Percentiles rank a stretch among this genome's conserved stretches.
These are phyloP conservation scores for Moxostoma hubbsi DNA, from an alignment of 2,797 vertebrate species.

Conservation along the genomic window DNA sequence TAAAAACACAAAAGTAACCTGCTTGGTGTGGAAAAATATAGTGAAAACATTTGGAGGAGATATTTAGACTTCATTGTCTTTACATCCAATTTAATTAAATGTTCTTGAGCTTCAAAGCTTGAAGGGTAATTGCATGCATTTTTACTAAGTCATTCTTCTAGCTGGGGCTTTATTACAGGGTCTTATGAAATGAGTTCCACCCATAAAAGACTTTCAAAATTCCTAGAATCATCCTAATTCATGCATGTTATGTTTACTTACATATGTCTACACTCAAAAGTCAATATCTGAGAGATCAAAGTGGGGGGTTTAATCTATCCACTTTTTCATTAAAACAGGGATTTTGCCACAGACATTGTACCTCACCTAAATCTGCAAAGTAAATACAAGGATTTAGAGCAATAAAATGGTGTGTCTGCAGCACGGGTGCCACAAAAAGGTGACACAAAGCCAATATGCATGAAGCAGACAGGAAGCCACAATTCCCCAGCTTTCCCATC, in stretches of 20 bases:
- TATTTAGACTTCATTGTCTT: background rate
- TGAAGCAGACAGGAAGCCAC: conserved; percentile 30
- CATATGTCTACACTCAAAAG: conserved; percentile 57
- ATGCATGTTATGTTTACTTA: conserved; percentile 55
- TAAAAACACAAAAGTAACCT: conserved; percentile 3
- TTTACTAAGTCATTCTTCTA: conserved; percentile 21
- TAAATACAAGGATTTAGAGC: conserved; percentile 59
- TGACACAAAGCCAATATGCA: conserved; percentile 52
- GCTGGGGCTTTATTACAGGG: conserved; percentile 18
- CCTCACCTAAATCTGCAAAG: conserved; percentile 60
- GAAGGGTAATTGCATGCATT: conserved; percentile 23
- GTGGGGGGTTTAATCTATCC: conserved; percentile 49
- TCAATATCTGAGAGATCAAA: conserved; percentile 61
- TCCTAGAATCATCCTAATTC: conserved; percentile 49
- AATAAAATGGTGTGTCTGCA: conserved; percentile 54
- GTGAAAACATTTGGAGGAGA: conserved; percentile 1
- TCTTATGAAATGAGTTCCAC: conserved; percentile 14
- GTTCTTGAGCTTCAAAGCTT: conserved; percentile 13
- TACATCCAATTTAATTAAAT: conserved; percentile 10
- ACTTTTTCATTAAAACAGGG: conserved; percentile 60
- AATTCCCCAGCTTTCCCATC: conserved; percentile 15
- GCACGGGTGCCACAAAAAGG: conserved; percentile 50
- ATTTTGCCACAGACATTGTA: conserved; percentile 57
- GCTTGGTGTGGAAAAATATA: conserved; percentile 11
- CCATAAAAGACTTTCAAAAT: conserved; percentile 18